Conservation (phyloP, 2,113 vertebrate genomes). For the Pagrus major region DNA sequence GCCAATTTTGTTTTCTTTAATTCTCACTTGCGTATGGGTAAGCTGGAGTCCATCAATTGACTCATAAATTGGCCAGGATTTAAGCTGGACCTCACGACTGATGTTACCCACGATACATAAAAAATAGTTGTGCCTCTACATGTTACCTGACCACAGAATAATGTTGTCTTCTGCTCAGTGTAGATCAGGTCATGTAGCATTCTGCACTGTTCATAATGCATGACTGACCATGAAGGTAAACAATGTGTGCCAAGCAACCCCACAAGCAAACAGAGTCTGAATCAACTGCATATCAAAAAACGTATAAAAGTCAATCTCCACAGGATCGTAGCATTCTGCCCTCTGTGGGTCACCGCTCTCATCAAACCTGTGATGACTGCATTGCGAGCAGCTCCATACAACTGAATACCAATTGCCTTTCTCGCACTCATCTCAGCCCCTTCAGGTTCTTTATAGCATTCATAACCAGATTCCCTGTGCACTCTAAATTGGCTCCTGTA, state of each 20-base stretch:
- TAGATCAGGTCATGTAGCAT: not conserved
- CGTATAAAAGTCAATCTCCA: slow-evolving; percentile 50
- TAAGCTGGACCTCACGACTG: slow-evolving; percentile 50
- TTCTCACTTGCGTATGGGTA: slow-evolving; percentile 1
- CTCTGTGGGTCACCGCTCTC: slow-evolving; percentile 63
- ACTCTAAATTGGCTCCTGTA: slow-evolving; percentile 68
- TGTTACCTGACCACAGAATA: slow-evolving; percentile 24
- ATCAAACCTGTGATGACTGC: slow-evolving; percentile 65
- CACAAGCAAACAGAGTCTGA: slow-evolving; percentile 22
- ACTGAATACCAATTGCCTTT: slow-evolving; percentile 67
- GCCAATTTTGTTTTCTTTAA: not conserved
- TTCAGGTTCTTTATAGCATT: slow-evolving; percentile 70
- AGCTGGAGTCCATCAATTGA: slow-evolving; percentile 35
- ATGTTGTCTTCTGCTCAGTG: slow-evolving; percentile 18
- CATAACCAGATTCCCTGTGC: slow-evolving; percentile 63
- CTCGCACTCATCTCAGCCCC: slow-evolving; percentile 52
- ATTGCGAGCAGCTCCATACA: slow-evolving; percentile 39
- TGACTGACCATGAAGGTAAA: slow-evolving; percentile 48
- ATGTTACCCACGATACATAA: slow-evolving; percentile 33
- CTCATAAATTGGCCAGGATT: slow-evolving; percentile 48
- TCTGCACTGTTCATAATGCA: slow-evolving; percentile 34
- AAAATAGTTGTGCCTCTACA: not conserved
- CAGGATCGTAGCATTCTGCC: slow-evolving; percentile 43
- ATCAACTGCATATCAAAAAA: slow-evolving; percentile 41
- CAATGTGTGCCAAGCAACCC: slow-evolving; percentile 20